A percentile compares a stretch with the other conserved stretches of the same genome.
Evolutionary conservation across 2,113 vertebrate species (phyloP).

Genomic region (Phyllostomus hastatus): DNA sequence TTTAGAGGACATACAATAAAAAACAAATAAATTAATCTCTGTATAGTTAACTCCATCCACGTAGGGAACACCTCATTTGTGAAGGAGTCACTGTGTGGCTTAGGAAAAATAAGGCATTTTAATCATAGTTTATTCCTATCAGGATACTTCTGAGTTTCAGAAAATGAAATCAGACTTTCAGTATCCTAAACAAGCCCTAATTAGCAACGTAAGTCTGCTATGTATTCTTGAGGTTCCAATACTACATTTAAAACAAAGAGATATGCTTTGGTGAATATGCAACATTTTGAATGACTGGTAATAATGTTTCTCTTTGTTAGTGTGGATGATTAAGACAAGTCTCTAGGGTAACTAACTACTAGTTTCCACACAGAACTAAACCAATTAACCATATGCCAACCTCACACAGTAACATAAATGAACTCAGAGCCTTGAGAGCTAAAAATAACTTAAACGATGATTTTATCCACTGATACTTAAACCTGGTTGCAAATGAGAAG

Average conservation of each 20-base stretch:
- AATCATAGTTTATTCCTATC: not conserved
- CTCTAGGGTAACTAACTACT: not conserved
- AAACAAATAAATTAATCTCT: not conserved
- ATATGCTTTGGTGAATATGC: not conserved
- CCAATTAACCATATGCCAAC: not conserved
- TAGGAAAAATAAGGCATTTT: not conserved
- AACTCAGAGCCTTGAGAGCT: not conserved
- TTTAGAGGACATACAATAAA: not conserved
- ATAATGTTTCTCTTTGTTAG: not conserved
- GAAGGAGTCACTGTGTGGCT: not conserved
- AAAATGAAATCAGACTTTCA: not conserved
- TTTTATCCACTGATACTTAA: not conserved
- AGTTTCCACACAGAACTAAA: not conserved
- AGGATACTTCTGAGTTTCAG: not conserved
- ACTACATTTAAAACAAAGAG: conserved; percentile 16
- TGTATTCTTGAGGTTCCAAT: not conserved
- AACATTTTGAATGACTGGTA: not conserved
- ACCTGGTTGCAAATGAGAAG: not conserved
- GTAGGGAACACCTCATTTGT: not conserved
- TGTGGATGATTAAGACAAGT: not conserved
- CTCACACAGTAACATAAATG: not conserved
- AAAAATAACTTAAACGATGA: not conserved
- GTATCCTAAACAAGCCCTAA: not conserved
- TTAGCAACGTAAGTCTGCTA: conserved; percentile 18
- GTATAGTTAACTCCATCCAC: not conserved